Conservation (phyloP, 2,113 vertebrate species). For the Cebus imitator region DNA sequence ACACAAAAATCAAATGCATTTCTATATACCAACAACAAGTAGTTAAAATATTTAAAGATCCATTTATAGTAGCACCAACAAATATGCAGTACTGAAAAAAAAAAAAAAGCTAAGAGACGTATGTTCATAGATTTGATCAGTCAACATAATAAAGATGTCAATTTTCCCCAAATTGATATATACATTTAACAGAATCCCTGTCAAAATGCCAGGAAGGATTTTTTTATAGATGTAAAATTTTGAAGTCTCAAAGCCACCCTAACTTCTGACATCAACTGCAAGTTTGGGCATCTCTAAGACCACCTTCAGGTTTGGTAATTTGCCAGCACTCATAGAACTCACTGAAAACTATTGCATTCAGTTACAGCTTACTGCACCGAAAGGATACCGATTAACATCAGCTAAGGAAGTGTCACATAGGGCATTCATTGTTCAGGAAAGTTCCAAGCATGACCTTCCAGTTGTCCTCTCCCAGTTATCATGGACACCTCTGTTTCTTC, state of each 20-base stretch:
- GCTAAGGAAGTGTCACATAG: neutral
- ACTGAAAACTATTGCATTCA: neutral
- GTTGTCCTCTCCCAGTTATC: neutral
- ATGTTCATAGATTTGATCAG: neutral
- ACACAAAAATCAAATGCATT: conserved; percentile 26
- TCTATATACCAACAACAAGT: neutral
- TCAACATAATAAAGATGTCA: neutral
- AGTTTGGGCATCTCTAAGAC: neutral
- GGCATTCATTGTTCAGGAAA: neutral
- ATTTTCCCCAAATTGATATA: neutral
- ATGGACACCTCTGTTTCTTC: neutral
- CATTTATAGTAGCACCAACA: neutral
- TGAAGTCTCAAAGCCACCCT: neutral
- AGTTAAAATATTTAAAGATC: conserved; percentile 14
- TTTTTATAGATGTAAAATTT: neutral
- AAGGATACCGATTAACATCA: neutral
- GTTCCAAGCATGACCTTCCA: neutral
- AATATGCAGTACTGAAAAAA: neutral
- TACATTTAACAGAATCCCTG: neutral
- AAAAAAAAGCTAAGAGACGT: neutral
- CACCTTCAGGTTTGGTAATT: neutral
- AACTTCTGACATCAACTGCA: neutral
- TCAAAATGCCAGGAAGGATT: neutral
- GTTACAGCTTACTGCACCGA: neutral
- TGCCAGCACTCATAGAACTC: neutral